Base-by-base conservation (phyloP, 2,113 vertebrate genomes). In the Apus apus region DNA sequence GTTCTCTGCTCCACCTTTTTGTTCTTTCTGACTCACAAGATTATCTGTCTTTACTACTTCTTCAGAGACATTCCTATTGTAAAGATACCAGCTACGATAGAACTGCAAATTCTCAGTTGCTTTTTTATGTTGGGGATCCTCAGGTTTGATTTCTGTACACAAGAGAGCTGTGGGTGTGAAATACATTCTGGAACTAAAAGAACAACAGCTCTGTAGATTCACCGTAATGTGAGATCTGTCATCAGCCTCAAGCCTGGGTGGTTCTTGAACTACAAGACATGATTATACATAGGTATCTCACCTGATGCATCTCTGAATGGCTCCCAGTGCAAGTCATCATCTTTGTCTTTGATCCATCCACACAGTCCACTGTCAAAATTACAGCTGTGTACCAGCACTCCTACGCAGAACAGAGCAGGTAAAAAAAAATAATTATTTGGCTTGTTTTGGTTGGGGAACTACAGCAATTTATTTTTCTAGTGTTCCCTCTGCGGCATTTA, bases 361-460 rank as follows among this genome's bases (percentile, higher is more conserved):
- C 99, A 99, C 18, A 99, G 98, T 17, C 99, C 99, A 8, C 98
- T 96, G 67, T 99, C 99, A 97, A 99, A 99, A 68, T 98, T 98
- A 84, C 99, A 99, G 97, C 99, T 99, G 95, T 99, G 98, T 48
- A 98, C 92, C 43, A 99, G 98, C 15, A 98, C 81, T 61, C 98
- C 99, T 99, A 88, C 10, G 87, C 73, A 93, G 53, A 70, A 90
- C 51, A 56, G n/a, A 87, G 74, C 61, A 95, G 45, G 38, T 56
- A 6, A 75, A 27, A 64, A 57, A 26, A 51, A 26, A 23, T 19
- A 25, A 11, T 51, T 21, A 51, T 53, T 53, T 50, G 21, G 22
- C 34, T 9, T 21, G 14, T 12, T 91, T 18, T 16, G 6, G 4
- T 9, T 88, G 78, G 15, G 36, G 11, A 87, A 26, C 10, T 34